Base-by-base conservation (phyloP, 2,888 invertebrate genomes). In the Scaptomyza parva region DNA sequence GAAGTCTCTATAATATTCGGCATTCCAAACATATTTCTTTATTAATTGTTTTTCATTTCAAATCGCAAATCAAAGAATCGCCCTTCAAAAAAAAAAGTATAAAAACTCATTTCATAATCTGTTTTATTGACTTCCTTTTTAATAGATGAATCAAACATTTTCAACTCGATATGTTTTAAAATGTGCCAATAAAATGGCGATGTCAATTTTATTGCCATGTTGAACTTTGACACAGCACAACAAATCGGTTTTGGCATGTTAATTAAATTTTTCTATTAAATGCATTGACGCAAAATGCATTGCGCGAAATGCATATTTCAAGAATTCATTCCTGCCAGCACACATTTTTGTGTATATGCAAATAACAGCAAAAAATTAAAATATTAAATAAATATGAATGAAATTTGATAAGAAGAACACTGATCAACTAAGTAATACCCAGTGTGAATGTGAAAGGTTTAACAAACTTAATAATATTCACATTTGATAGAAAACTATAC, bases 201-300 rank as follows among this genome's bases (percentile, higher is more conserved):
- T n/a, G n/a, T 14, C 9, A 1, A 24, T 14, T 45, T 39, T 12
- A 44, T 37, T 26, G 33, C 6, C 40, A 11, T 6, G 9, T 12
- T 18, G 26, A 28, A 18, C 20, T 51, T 20, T 41, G 33, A 33
- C 8, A 11, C 20, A 17, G 20, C 35, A 33, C 33, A 35, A 14
- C 14, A 35, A 65, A 44, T 57, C 50, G 37, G n/a, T 9, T 48
- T 55, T 26, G 20, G 43, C 55, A 67, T 55, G 26, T 55, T 70
- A 64, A 72, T 72, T 70, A 45, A 61, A 66, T 68, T 53, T 50
- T 24, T n/a, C 41, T 41, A 47, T 60, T 35, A 53, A 28, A 40
- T 40, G 20, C 33, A 62, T 51, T 47, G 53, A 77, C 17, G 35
- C 61, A 40, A 43, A 39, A 33, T 33, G 24, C 45, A 39, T 28